Percentiles rank a stretch among this genome's conserved stretches.
Conservation (phyloP, 2,113 vertebrate species). For the Eulemur macaco region DNA sequence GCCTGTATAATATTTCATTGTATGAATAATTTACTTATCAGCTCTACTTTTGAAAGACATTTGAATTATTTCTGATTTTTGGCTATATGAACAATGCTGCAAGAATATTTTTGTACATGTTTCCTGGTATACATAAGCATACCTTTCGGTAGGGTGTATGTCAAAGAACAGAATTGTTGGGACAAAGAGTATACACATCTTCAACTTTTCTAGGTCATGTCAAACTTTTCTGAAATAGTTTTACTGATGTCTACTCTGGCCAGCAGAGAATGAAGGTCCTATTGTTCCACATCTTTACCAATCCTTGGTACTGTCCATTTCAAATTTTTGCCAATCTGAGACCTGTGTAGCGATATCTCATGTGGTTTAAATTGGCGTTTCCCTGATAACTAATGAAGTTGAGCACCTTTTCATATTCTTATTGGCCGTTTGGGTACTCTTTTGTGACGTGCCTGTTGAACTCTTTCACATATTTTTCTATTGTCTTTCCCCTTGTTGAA, state of each 20-base stretch:
- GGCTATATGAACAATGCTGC: not conserved
- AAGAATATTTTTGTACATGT: not conserved
- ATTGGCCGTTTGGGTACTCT: not conserved
- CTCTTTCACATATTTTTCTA: not conserved
- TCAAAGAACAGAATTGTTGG: not conserved
- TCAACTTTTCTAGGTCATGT: not conserved
- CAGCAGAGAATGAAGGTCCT: not conserved
- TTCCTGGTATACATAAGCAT: not conserved
- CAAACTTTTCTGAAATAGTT: not conserved
- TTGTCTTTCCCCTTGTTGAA: constrained; percentile 7
- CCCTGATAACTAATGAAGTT: not conserved
- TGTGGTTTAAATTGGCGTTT: not conserved
- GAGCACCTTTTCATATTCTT: not conserved
- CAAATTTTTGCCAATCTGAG: not conserved
- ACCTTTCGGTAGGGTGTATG: not conserved
- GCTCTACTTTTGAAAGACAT: not conserved
- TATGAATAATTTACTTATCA: not conserved
- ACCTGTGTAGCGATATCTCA: not conserved
- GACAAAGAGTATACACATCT: not conserved
- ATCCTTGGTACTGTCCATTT: not conserved
- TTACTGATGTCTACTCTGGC: not conserved
- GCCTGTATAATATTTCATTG: not conserved
- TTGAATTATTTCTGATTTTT: not conserved
- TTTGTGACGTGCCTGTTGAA: not conserved
- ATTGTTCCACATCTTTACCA: not conserved